These are phyloP conservation scores for Irena cyanogastra DNA, from an alignment of 2,113 vertebrate species.

Conservation along the genomic window DNA sequence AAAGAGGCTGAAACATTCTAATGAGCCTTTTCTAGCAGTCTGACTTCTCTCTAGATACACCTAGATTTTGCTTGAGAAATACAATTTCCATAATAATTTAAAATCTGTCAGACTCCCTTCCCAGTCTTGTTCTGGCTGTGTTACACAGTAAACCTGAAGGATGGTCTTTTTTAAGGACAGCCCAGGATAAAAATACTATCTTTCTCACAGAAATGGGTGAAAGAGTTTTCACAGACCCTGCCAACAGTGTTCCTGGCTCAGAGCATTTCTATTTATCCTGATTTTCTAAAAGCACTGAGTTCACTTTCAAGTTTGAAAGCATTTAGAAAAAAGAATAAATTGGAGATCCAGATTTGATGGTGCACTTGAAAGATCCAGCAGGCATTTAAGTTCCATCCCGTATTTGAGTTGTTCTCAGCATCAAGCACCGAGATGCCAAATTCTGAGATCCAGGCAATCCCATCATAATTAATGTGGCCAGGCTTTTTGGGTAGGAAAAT, in stretches of 20 bases:
- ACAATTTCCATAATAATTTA: background rate
- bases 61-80: slow-evolving; percentile 7
- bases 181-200: slow-evolving; percentile 31
- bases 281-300: slow-evolving; percentile 11
- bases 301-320: slow-evolving; percentile 29
- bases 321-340: background rate
- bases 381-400: background rate
- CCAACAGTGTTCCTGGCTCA: slow-evolving; percentile 35
- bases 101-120: background rate
- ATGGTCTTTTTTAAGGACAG: background rate
- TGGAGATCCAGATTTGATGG: background rate
- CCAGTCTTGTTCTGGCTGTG: background rate
- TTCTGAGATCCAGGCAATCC: background rate
- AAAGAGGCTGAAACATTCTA: background rate
- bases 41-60: background rate
- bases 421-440: background rate
- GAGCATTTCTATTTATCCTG: slow-evolving; percentile 42
- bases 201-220: slow-evolving; percentile 36
- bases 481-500: slow-evolving; percentile 34
- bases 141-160: slow-evolving; percentile 19
- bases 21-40: background rate
- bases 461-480: slow-evolving; percentile 20
- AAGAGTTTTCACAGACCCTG: slow-evolving; percentile 48
- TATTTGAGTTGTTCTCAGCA: background rate
- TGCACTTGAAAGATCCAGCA: background rate